Percentiles rank a stretch among this genome's conserved stretches.
phyloP scores from a whole-genome alignment of 2,888 invertebrate species.

The Ophion ventricosus region DNA sequence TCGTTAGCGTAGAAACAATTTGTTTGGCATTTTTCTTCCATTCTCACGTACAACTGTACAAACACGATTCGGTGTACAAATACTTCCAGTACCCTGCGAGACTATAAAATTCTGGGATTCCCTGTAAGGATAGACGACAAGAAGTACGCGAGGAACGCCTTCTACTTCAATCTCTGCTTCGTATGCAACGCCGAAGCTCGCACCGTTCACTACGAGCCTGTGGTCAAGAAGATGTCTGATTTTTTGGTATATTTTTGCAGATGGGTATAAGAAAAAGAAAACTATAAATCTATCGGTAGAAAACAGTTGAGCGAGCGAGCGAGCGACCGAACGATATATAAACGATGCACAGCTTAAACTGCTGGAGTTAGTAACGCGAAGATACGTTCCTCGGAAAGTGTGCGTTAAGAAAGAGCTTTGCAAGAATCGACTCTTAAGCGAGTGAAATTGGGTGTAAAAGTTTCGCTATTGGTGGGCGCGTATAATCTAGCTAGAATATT shows the following conservation, averaged over 20 bases:
- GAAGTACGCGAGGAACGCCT: conserved; percentile 96
- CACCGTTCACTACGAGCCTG: conserved; percentile 96
- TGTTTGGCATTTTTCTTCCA: background rate
- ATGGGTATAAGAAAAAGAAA: conserved; percentile 14
- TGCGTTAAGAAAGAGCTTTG: too few relatives aligned
- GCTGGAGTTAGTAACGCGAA: too few relatives aligned
- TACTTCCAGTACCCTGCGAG: conserved; percentile 87
- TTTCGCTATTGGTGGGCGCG: background rate
- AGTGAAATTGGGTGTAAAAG: too few relatives aligned
- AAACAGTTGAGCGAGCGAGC: background rate
- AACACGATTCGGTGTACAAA: background rate
- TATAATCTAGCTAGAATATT: too few relatives aligned
- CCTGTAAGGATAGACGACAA: conserved; percentile 95
- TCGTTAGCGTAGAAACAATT: too few relatives aligned
- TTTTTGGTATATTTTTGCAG: conserved; percentile 87
- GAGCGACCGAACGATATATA: background rate
- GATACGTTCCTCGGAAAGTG: too few relatives aligned
- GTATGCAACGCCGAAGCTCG: conserved; percentile 95
- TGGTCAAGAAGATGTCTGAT: conserved; percentile 96
- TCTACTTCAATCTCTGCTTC: conserved; percentile 97
- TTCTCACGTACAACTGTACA: too few relatives aligned
- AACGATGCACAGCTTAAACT: too few relatives aligned
- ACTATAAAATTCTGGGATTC: conserved; percentile 95
- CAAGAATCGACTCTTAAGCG: too few relatives aligned
- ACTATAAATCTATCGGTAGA: too few relatives aligned